phyloP scores from a whole-genome alignment of 1,140 invertebrate genomes.

The Colletes latitarsis region DNA sequence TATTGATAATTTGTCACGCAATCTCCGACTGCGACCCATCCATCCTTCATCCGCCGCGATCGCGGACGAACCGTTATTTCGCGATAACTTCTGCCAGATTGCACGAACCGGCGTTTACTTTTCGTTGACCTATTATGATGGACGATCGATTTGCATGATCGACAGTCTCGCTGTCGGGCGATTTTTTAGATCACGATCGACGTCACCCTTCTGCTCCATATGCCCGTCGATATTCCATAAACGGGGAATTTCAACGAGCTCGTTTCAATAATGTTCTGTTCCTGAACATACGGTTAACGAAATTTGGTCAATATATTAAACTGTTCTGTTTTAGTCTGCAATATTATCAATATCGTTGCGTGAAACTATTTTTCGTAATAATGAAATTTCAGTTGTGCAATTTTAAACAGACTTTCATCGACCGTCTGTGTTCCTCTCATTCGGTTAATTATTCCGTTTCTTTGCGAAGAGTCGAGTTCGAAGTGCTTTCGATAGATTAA shows the following conservation, averaged over 20 bases:
- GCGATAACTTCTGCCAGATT: conserved; percentile 41
- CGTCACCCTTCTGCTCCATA: background rate
- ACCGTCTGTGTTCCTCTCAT: too few species aligned
- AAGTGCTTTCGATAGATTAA: conserved; percentile 15
- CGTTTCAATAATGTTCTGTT: too few species aligned
- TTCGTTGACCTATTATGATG: conserved; percentile 35
- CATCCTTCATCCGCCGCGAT: conserved; percentile 59
- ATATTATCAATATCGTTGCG: too few species aligned
- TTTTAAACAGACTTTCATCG: too few species aligned
- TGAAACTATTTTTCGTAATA: too few species aligned
- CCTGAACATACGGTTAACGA: too few species aligned
- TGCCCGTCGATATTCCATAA: background rate
- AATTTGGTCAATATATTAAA: too few species aligned
- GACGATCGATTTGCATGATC: conserved; percentile 23
- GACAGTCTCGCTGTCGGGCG: background rate
- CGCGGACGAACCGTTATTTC: conserved; percentile 52
- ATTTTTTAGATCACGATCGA: background rate
- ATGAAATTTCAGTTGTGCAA: too few species aligned
- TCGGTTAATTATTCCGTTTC: background rate
- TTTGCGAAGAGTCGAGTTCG: background rate
- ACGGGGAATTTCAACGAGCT: too few species aligned
- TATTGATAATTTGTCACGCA: conserved; percentile 72
- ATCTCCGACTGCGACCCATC: conserved; percentile 56
- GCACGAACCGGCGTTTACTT: conserved; percentile 32
- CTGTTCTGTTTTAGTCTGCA: too few species aligned